Percentiles rank a stretch among this genome's conserved stretches.
phyloP scores from a whole-genome alignment of 2,797 vertebrate species.

The Antrozous pallidus region DNA sequence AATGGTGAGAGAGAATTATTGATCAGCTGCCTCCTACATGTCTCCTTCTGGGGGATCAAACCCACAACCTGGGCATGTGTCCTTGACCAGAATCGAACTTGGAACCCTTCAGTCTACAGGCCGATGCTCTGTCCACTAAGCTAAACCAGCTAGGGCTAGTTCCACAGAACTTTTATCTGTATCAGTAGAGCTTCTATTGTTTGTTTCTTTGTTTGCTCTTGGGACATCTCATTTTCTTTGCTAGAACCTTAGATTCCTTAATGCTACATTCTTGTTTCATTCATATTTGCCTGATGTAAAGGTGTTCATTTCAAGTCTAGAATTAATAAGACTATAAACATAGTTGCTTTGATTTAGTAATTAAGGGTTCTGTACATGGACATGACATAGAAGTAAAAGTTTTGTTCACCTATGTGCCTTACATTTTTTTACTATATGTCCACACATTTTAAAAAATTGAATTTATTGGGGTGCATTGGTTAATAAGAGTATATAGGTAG shows the following conservation, averaged over 20 bases:
- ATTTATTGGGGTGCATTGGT: not conserved
- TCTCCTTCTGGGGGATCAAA: too few relatives aligned
- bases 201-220: not conserved
- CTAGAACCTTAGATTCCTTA: constrained; percentile 19
- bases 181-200: not conserved
- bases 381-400: not conserved
- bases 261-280: not conserved
- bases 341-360: constrained; percentile 1
- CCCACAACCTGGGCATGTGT: too few relatives aligned
- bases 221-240: not conserved
- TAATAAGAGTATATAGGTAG: not conserved
- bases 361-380: not conserved
- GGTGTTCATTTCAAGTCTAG: not conserved
- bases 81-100: too few relatives aligned
- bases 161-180: not conserved
- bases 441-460: not conserved
- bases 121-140: too few relatives aligned
- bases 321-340: not conserved
- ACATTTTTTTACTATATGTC: not conserved
- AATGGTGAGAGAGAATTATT: too few relatives aligned
- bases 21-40: too few relatives aligned
- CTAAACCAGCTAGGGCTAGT: not conserved
- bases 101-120: too few relatives aligned
- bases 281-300: not conserved
- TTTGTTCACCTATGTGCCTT: not conserved